Base-by-base conservation (phyloP, 92 coral and sea anemone species). In the Porites divaricata region DNA sequence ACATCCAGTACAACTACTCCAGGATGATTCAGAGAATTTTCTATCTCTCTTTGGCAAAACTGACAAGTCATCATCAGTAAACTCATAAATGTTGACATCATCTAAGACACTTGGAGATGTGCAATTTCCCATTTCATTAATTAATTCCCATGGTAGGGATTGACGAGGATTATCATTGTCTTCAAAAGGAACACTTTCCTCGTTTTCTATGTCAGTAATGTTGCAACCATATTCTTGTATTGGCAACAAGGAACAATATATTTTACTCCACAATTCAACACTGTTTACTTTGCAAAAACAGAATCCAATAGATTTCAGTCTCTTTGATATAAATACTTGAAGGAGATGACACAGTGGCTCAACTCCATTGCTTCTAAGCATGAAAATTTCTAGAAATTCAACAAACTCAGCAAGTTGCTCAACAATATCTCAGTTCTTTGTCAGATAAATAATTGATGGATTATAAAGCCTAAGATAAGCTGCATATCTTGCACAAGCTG, bases 331-430 rank as follows among this genome's bases (percentile, higher is more conserved):
- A 70, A 81, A 81, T 19, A 21, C 71, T 49, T 49, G 78, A 48
- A 82, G 79, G 52, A 82, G 79, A n/a, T 12, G 25, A 62, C 79
- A 82, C 35, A 82, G 63, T 63, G 71, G 53, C 49, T 23, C 21
- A 4, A 63, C 86, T 23, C 78, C 78, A 82, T 49, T 72, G 52
- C 72, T 71, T 72, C 79, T 72, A 16, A 82, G 79, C 12, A 71
- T 58, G 58, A 82, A 82, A 22, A 82, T 63, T 63, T 82, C 86
- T 9, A 82, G 70, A 57, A 82, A 82, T 73, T 82, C 73, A n/a
- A 82, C 41, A 19, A 41, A 14, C 61, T 82, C 79, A 14, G 63
- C 86, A 72, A 82, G 63, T 59, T 61, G 69, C 10, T 35, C 62
- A 25, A 16, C 72, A 73, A 82, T 62, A 15, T 82, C 71, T 53